Evolutionary conservation across 1,140 invertebrate species (phyloP).

Genomic region (Arctopsyche grandis): DNA sequence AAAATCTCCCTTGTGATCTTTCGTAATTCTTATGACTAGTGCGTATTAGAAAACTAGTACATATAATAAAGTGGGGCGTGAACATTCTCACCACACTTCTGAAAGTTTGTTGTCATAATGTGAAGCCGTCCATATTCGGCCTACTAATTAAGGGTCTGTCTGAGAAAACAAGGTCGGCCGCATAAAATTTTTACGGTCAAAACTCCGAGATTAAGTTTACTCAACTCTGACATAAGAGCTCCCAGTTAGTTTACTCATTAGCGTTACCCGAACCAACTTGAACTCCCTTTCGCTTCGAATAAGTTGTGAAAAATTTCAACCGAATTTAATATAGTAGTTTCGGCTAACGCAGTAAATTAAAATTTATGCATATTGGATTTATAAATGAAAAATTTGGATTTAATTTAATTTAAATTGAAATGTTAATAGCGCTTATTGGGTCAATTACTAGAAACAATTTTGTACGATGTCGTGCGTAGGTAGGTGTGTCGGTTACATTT

Average conservation of each 20-base stretch:
- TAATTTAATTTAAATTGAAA: too few relatives aligned
- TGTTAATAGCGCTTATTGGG: too few relatives aligned
- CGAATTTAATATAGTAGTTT: too few relatives aligned
- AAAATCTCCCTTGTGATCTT: not conserved
- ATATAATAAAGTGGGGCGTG: too few relatives aligned
- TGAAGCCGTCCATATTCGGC: not conserved
- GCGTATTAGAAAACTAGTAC: too few relatives aligned
- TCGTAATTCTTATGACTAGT: not conserved
- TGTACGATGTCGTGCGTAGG: not conserved
- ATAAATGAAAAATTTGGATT: too few relatives aligned
- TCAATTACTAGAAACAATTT: not conserved
- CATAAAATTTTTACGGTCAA: constrained; percentile 23
- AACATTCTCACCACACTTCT: too few relatives aligned
- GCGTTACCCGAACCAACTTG: not conserved
- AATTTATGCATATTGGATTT: too few relatives aligned
- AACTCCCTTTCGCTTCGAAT: not conserved
- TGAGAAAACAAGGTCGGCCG: constrained; percentile 9
- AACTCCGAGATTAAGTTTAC: constrained; percentile 23
- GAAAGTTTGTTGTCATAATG: not conserved
- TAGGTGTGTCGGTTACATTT: constrained; percentile 8
- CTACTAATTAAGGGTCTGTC: not conserved
- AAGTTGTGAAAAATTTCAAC: too few relatives aligned
- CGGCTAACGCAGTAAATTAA: too few relatives aligned
- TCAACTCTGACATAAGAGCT: constrained; percentile 3
- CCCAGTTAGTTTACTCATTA: constrained; percentile 7